phyloP scores from a whole-genome alignment of 1,140 invertebrate species.

The Aphaenogaster floridana region DNA sequence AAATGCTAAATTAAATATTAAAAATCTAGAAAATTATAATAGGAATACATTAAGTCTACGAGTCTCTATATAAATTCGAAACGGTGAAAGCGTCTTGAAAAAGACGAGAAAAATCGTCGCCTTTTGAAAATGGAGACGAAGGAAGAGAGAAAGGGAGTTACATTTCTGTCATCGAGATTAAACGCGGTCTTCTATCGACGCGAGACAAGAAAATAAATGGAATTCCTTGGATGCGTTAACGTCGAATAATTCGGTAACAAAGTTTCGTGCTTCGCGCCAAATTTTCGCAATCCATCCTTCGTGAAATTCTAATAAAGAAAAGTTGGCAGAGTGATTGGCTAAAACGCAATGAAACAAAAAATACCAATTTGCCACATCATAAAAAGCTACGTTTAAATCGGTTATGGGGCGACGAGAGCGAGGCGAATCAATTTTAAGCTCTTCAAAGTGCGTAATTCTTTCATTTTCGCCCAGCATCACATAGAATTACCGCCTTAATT shows the following conservation, averaged over 20 bases:
- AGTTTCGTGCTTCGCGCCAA: conserved; percentile 33
- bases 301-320: conserved; percentile 32
- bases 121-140: neutral
- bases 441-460: conserved; percentile 42
- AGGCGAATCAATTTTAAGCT: conserved; percentile 33
- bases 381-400: conserved; percentile 30
- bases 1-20: neutral
- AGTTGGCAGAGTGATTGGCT: neutral
- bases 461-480: neutral
- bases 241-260: conserved; percentile 42
- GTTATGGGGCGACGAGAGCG: neutral
- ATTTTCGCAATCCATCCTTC: conserved; percentile 25
- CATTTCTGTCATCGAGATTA: conserved; percentile 14
- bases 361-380: conserved; percentile 7
- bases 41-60: neutral
- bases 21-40: neutral
- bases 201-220: conserved; percentile 45
- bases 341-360: conserved; percentile 35
- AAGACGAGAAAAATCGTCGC: neutral
- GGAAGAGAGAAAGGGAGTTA: neutral
- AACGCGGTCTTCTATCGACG: conserved; percentile 14
- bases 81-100: neutral
- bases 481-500: conserved; percentile 28
- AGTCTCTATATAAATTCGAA: neutral
- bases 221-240: conserved; percentile 47